phyloP scores from a whole-genome alignment of 1,140 invertebrate species.

The Drosophila serrata region DNA sequence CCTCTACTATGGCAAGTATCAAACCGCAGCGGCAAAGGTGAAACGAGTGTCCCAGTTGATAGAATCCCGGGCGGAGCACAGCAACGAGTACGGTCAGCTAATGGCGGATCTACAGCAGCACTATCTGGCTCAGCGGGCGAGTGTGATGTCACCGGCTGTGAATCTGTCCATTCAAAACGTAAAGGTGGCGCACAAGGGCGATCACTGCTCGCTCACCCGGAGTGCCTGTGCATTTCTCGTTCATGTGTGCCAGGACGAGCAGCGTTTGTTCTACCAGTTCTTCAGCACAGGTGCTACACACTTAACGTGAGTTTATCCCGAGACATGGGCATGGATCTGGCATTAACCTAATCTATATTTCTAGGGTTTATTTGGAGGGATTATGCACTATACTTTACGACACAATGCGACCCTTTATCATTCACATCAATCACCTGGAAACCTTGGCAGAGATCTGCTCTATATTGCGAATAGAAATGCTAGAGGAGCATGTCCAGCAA shows the following conservation, averaged over 20 bases:
- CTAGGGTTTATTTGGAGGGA: constrained; percentile 91
- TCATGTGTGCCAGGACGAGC: constrained; percentile 96
- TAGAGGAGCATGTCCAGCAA: constrained; percentile 96
- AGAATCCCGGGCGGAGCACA: constrained; percentile 89
- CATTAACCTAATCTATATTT: constrained; percentile 16
- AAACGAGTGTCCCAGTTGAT: constrained; percentile 93
- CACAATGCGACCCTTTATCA: constrained; percentile 96
- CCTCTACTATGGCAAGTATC: constrained; percentile 97
- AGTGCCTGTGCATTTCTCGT: constrained; percentile 95
- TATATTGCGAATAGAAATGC: constrained; percentile 96
- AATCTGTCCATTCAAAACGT: constrained; percentile 91
- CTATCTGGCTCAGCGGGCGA: constrained; percentile 92
- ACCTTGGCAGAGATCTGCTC: constrained; percentile 98
- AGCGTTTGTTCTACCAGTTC: constrained; percentile 95
- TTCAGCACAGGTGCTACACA: constrained; percentile 89
- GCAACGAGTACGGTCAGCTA: constrained; percentile 91
- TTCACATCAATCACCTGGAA: constrained; percentile 99
- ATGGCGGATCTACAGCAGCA: constrained; percentile 94
- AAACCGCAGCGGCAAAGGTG: constrained; percentile 93
- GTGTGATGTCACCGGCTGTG: constrained; percentile 88
- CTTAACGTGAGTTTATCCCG: constrained; percentile 87
- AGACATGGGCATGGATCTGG: not conserved
- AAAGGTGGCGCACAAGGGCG: constrained; percentile 89
- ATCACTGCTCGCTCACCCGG: constrained; percentile 95
- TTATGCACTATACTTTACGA: constrained; percentile 97